phyloP scores from a whole-genome alignment of 1,140 invertebrate genomes.

The Cepaea nemoralis region DNA sequence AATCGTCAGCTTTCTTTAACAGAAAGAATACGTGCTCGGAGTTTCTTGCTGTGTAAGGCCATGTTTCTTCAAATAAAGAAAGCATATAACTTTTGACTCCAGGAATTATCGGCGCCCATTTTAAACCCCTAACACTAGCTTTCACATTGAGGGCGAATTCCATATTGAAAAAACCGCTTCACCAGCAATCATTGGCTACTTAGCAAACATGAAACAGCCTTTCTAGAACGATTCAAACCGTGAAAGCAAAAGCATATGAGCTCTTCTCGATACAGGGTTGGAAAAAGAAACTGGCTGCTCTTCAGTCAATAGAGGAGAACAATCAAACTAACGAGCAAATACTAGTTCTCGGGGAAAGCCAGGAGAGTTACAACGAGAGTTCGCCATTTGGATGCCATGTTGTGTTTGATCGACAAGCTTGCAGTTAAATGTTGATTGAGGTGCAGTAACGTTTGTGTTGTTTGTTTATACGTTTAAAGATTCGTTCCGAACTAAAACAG shows the following conservation, averaged over 20 bases:
- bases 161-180: not conserved
- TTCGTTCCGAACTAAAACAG: too few species aligned
- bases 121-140: not conserved
- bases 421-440: not conserved
- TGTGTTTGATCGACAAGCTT: not conserved
- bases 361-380: not conserved
- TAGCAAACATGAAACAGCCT: not conserved
- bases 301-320: constrained; percentile 4
- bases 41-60: too few species aligned
- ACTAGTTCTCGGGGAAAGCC: constrained; percentile 1
- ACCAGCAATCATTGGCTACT: constrained; percentile 11
- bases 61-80: not conserved
- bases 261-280: not conserved
- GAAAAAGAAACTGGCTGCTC: constrained; percentile 14
- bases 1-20: too few species aligned
- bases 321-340: constrained; percentile 35
- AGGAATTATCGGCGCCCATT: not conserved
- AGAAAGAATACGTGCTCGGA: too few species aligned
- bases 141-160: not conserved
- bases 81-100: not conserved
- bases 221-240: not conserved
- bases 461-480: not conserved
- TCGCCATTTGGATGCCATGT: constrained; percentile 20
- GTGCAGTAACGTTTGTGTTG: not conserved
- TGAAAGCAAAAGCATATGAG: not conserved